These are phyloP conservation scores for Sternotherus odoratus DNA, from an alignment of 2,797 vertebrate species.

Conservation along the genomic window DNA sequence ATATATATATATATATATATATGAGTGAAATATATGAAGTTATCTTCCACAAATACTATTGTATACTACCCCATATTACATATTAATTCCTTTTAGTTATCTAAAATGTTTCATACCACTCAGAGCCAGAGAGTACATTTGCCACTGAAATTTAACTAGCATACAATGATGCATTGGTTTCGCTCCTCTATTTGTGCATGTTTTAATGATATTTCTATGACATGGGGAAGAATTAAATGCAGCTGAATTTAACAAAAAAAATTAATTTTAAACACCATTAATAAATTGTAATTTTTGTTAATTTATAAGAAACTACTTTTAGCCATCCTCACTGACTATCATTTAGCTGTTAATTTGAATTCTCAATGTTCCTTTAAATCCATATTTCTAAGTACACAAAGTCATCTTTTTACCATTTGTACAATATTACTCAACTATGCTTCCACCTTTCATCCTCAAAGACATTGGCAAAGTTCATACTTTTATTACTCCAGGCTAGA, in stretches of 20 bases:
- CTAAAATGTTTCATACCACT: slow-evolving; percentile 34
- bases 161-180: slow-evolving; percentile 53
- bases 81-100: slow-evolving; percentile 54
- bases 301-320: slow-evolving; percentile 25
- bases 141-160: slow-evolving; percentile 53
- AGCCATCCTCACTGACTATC: not conserved
- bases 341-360: not conserved
- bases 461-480: not conserved
- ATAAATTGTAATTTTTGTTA: slow-evolving; percentile 10
- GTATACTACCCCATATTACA: not conserved
- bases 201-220: slow-evolving; percentile 45
- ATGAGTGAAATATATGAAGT: not conserved
- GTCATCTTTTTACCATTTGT: not conserved
- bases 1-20: too few relatives aligned
- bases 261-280: slow-evolving; percentile 32
- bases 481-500: slow-evolving; percentile 52
- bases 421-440: not conserved
- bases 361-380: slow-evolving; percentile 4
- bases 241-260: slow-evolving; percentile 54
- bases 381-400: not conserved
- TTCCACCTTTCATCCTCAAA: slow-evolving; percentile 23
- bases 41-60: not conserved
- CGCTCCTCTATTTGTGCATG: slow-evolving; percentile 42
- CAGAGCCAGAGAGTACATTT: slow-evolving; percentile 49
- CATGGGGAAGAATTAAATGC: slow-evolving; percentile 49